These are phyloP conservation scores for Menidia beryllina DNA, from an alignment of 2,113 vertebrate genomes.

Conservation along the genomic window DNA sequence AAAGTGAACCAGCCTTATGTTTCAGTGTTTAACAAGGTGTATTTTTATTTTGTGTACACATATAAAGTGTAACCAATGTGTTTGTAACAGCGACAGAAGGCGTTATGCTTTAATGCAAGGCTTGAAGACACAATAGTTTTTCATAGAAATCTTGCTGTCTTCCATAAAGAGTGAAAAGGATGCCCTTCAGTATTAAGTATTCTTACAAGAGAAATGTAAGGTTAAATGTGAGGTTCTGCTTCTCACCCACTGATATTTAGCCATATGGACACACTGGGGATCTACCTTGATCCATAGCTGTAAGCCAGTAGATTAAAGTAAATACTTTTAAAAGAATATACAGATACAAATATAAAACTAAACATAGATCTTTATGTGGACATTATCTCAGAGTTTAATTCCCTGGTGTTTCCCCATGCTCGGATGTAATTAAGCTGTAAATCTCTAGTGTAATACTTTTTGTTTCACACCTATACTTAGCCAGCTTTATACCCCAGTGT, in stretches of 20 bases:
- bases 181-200: no score
- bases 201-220: no score
- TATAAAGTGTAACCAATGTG: neutral
- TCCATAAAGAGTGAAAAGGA: slow-evolving; percentile 5
- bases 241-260: no score
- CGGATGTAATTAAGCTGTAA: slow-evolving; percentile 63
- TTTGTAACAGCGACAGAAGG: slow-evolving; percentile 4
- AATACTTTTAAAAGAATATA: slow-evolving; percentile 16
- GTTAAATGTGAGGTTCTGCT: no score
- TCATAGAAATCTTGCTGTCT: slow-evolving; percentile 27
- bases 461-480: slow-evolving; percentile 67
- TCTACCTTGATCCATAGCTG: no score
- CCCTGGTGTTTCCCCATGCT: slow-evolving; percentile 28
- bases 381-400: slow-evolving; percentile 32
- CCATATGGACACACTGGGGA: no score
- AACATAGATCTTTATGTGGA: neutral
- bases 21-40: neutral
- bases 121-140: slow-evolving; percentile 13
- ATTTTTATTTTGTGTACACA: neutral
- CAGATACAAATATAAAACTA: slow-evolving; percentile 3
- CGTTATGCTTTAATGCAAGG: slow-evolving; percentile 6
- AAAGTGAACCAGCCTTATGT: neutral
- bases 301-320: neutral
- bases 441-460: slow-evolving; percentile 62
- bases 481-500: slow-evolving; percentile 56